Base-by-base conservation (phyloP, 2,113 vertebrate genomes). In the Pollimyrus isidori region DNA sequence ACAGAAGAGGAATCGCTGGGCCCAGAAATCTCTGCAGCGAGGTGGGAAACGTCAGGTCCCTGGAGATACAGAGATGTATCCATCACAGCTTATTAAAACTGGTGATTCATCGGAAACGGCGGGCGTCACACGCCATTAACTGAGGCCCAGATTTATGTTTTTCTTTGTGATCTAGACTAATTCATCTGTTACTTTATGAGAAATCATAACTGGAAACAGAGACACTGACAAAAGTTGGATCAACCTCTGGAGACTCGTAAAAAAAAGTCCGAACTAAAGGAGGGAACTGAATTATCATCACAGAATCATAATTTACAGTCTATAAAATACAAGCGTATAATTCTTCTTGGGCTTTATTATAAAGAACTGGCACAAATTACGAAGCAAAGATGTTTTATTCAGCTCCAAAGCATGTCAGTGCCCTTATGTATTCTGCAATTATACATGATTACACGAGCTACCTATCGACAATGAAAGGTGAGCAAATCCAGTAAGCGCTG, bases 221-320 rank as follows among this genome's bases (percentile, higher is more conserved):
- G 73, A 56, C 50, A 23, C 52, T 58, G 76, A 84, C 26, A 83
- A 84, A 62, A 89, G 88, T 85, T 56, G 30, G 39, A 10, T n/a
- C 42, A 26, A 10, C 53, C 65, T 88, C 45, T 76, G 46, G n/a
- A 88, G 58, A 88, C 39, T 19, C 15, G 2, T 49, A 65, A 87
- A 46, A 45, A 35, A 15, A 45, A 65, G 56, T 50, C 87, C 13
- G 87, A 87, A 19, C 52, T 42, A 26, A 45, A 42, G 26, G 39
- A 30, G 87, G 39, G 23, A 62, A 65, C 23, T 53, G 87, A 87
- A 46, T 65, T 53, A 65, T 87, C 56, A 65, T 87, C 49, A 87
- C 87, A 87, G 53, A 87, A 65, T 56, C 35, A 26, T 56, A 65
- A 87, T 65, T 87, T 87, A 87, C 52, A 65, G 87, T 87, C 56